Conservation (phyloP, 2,113 vertebrate genomes). For the Cyprinodon variegatus region DNA sequence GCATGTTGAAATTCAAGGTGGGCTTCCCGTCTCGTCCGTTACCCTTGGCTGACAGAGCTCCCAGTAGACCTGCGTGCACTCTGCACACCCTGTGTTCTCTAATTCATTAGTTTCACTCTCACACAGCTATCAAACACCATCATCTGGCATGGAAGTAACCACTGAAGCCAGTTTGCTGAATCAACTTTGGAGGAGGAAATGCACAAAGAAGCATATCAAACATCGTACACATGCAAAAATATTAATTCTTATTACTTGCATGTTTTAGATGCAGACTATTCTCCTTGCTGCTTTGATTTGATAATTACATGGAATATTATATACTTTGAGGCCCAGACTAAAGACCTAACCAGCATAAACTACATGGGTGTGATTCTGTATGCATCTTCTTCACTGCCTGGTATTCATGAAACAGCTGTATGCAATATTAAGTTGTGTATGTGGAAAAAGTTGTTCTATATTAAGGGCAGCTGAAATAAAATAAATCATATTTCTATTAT, state of each 20-base stretch:
- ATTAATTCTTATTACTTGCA: conserved; percentile 14
- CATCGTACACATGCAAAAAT: conserved; percentile 49
- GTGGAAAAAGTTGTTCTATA: too few relatives aligned
- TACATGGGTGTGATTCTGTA: not conserved
- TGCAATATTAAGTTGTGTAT: not conserved
- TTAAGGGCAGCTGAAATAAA: too few relatives aligned
- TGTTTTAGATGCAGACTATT: conserved; percentile 1
- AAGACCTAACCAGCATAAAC: not conserved
- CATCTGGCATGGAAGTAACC: conserved; percentile 47
- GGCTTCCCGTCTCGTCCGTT: conserved; percentile 51
- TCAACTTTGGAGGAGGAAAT: conserved; percentile 52
- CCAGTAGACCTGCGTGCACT: conserved; percentile 57
- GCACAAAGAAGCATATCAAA: conserved; percentile 58
- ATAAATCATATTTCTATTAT: too few relatives aligned
- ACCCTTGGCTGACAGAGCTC: conserved; percentile 50
- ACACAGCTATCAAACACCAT: conserved; percentile 61
- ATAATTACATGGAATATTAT: conserved; percentile 10
- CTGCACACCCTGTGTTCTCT: conserved; percentile 54
- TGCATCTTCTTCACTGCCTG: not conserved
- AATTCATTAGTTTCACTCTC: conserved; percentile 73
- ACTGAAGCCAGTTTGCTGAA: conserved; percentile 48
- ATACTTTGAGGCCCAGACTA: not conserved
- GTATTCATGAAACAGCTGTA: not conserved
- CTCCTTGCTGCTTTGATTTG: not conserved
- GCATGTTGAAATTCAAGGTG: conserved; percentile 69